phyloP scores from a whole-genome alignment of 2,797 vertebrate species.

The Ibycter americanus region DNA sequence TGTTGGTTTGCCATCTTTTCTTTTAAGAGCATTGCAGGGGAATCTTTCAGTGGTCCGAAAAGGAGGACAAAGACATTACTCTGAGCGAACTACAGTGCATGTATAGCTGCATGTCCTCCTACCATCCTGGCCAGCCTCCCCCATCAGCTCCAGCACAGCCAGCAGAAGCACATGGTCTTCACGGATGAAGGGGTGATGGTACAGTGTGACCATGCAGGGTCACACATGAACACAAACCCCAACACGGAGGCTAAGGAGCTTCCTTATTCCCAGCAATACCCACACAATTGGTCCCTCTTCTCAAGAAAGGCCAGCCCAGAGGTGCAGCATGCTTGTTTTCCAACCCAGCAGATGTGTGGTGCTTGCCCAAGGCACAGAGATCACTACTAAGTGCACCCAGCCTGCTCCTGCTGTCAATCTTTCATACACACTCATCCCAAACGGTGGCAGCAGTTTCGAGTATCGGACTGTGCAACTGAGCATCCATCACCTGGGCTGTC shows the following conservation, averaged over 20 bases:
- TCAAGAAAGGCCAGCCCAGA: neutral
- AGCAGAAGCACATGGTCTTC: neutral
- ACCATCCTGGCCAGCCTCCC: no score
- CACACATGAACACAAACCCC: neutral
- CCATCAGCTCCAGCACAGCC: neutral
- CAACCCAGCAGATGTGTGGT: neutral
- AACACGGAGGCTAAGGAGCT: rapidly evolving
- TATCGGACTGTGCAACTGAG: neutral
- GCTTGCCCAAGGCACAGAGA: neutral
- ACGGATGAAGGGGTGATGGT: neutral
- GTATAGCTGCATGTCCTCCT: neutral
- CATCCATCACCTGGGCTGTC: neutral
- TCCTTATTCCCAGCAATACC: neutral
- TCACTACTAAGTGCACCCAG: rapidly evolving
- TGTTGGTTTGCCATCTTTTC: neutral
- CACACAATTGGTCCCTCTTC: neutral
- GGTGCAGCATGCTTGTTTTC: rapidly evolving
- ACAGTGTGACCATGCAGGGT: neutral
- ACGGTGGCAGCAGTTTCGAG: neutral
- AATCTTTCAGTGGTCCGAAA: neutral
- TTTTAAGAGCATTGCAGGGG: neutral
- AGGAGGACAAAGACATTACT: neutral
- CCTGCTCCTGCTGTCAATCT: neutral
- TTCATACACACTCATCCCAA: neutral
- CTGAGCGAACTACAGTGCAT: neutral